Conservation (phyloP, 2,888 invertebrate genomes). For the Argyresthia goedartella region DNA sequence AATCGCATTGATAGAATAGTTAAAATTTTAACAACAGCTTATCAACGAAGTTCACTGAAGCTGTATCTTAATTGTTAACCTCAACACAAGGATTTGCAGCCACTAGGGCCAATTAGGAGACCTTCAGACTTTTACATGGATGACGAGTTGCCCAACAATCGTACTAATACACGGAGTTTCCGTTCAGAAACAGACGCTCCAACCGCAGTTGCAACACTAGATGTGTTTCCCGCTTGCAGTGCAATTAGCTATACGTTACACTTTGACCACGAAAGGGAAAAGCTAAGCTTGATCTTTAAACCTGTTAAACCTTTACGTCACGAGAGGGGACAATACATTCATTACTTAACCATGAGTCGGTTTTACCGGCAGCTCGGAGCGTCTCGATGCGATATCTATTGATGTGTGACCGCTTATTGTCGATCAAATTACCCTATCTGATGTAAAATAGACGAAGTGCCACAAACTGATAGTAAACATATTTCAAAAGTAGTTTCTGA, state of each 20-base stretch:
- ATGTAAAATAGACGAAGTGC: no score
- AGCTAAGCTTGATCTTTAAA: neutral
- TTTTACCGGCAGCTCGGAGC: no score
- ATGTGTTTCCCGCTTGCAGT: conserved; percentile 13
- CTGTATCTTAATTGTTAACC: no score
- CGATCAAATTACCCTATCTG: no score
- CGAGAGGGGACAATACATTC: no score
- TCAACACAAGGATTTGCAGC: conserved; percentile 10
- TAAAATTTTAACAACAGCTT: no score
- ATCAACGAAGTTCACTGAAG: no score
- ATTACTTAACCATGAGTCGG: no score
- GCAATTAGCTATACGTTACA: neutral
- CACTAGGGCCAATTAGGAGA: conserved; percentile 27
- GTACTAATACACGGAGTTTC: conserved; percentile 40
- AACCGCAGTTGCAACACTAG: conserved; percentile 17
- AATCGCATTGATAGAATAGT: neutral
- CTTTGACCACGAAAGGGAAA: neutral
- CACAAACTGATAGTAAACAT: no score
- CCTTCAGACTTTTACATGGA: conserved; percentile 49
- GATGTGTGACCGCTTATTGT: no score
- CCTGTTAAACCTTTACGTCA: neutral
- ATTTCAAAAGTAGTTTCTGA: no score
- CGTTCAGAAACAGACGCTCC: conserved; percentile 50
- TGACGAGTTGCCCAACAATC: conserved; percentile 43
- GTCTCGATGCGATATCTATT: no score